phyloP scores from a whole-genome alignment of 2,888 invertebrate genomes.

The Pandemis heparana region DNA sequence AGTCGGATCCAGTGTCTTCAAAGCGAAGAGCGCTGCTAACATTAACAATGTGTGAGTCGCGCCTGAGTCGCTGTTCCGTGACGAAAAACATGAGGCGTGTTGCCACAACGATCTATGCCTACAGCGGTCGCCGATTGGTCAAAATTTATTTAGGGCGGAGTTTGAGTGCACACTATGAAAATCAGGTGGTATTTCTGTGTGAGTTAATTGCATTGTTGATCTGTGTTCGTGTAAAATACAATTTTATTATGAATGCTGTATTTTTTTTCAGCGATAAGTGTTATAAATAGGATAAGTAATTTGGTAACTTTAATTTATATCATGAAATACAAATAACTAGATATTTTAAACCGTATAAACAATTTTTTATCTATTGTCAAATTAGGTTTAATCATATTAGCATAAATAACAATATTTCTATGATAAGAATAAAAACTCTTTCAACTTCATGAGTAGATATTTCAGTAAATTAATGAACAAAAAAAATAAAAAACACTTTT shows the following conservation, averaged over 20 bases:
- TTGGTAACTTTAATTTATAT: constrained; percentile 15
- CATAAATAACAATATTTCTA: neutral
- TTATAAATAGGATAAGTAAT: constrained; percentile 21
- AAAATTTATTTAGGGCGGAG: constrained; percentile 80
- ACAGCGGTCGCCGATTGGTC: constrained; percentile 73
- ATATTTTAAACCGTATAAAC: too few species aligned
- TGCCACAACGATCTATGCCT: constrained; percentile 82
- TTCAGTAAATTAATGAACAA: neutral
- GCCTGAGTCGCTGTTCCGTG: constrained; percentile 84
- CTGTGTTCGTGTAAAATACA: constrained; percentile 74
- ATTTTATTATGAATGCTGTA: constrained; percentile 66
- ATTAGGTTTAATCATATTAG: neutral
- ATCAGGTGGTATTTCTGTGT: constrained; percentile 67
- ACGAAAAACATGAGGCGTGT: constrained; percentile 84
- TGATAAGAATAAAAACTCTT: too few species aligned
- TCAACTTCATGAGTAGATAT: too few species aligned
- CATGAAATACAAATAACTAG: neutral
- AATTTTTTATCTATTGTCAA: neutral
- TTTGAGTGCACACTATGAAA: constrained; percentile 76
- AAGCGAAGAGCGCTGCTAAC: constrained; percentile 77
- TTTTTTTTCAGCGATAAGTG: constrained; percentile 67
- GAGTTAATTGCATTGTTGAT: constrained; percentile 83
- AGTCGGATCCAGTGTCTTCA: constrained; percentile 79
- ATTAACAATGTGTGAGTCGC: constrained; percentile 85
- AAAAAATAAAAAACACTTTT: neutral